Base-by-base conservation (phyloP, 2,888 invertebrate species). In the Coremacera marginata region DNA sequence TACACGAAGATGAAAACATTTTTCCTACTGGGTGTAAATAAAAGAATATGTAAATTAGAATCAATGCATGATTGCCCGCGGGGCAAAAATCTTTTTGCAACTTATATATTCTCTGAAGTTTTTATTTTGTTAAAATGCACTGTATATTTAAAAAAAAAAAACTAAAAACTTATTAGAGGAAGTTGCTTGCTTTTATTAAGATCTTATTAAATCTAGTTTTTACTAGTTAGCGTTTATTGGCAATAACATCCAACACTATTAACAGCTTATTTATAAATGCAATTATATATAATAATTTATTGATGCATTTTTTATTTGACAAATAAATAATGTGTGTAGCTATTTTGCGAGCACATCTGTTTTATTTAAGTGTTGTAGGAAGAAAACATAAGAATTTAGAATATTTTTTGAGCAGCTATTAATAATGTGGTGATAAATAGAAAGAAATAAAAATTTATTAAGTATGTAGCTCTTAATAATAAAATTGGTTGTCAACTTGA, bases 281-380 rank as follows among this genome's bases (percentile, higher is more conserved):
- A 67, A 49, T 37, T 22, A 67, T 34, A 49, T 37, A 49, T 44
- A 55, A 55, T 70, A 70, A 70, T 70, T 70, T 34, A 70, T 52
- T 7, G n/a, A 8, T n/a, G 55, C 31, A 70, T 55, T 68, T 51
- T 68, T 68, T 68, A 52, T 52, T n/a, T 44, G 27, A 31, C 51
- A 27, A n/a, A 27, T 51, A 25, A 22, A 14, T 16, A 65, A 34
- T 34, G 63, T 34, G 37, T 34, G 5, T 27, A 34, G 7, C 34
- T 44, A 65, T 34, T 65, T 65, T 19, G 31, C 31, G 37, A 9
- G 25, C 49, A 68, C 22, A 68, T 22, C 49, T 68, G 52, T 27
- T 44, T 22, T 44, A 44, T 14, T 44, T 44, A 44, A 44, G 44
- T 44, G 25, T 60, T 19, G 8, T 27, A 60, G 57, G 57, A 60